A percentile compares a stretch with the other conserved stretches of the same genome.
These are phyloP conservation scores for Sylvilagus bachmani DNA, from an alignment of 2,113 vertebrate species.

Conservation along the genomic window DNA sequence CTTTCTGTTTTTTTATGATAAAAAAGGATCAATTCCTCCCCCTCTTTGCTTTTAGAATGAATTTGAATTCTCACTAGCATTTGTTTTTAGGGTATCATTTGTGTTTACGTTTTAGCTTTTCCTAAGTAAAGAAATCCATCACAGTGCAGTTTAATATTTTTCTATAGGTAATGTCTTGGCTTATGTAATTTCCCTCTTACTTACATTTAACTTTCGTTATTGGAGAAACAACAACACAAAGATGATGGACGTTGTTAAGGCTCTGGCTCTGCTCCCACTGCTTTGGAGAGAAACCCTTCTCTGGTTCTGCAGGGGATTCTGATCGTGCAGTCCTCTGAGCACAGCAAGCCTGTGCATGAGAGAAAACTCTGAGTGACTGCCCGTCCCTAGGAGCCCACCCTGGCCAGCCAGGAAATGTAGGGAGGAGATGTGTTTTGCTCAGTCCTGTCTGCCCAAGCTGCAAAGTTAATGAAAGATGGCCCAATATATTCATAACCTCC, in stretches of 20 bases:
- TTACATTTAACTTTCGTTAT: background rate
- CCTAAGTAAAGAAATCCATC: background rate
- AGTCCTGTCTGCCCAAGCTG: background rate
- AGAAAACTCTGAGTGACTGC: background rate
- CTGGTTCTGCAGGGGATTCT: background rate
- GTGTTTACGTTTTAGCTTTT: background rate
- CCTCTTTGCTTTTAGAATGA: background rate
- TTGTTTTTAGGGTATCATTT: background rate
- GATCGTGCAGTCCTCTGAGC: background rate
- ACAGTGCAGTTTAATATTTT: background rate
- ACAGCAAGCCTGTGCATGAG: background rate
- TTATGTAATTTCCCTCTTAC: conserved; percentile 4
- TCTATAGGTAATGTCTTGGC: background rate
- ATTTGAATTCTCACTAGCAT: background rate
- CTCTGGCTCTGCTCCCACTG: background rate
- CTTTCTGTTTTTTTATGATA: background rate
- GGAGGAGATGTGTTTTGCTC: background rate
- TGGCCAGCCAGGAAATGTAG: background rate
- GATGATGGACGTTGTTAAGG: background rate
- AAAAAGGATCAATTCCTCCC: background rate
- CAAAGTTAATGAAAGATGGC: background rate
- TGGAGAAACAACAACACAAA: conserved; percentile 28
- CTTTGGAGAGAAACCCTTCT: background rate
- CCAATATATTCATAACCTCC: background rate
- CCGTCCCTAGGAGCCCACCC: accelerated